Conservation (phyloP, 1,140 invertebrate species). For the Acromyrmex heyeri region DNA sequence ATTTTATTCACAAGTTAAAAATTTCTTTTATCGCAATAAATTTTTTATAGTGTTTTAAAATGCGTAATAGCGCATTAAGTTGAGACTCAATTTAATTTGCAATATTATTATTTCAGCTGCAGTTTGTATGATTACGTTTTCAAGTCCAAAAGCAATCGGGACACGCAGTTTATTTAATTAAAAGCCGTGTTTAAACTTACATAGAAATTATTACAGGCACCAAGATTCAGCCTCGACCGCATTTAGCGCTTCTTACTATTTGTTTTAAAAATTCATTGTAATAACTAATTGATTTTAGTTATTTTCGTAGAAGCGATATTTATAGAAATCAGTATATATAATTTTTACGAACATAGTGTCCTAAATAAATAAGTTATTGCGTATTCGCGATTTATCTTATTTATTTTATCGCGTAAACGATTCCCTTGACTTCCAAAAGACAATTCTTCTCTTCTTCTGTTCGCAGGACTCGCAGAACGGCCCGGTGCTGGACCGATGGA, state of each 20-base stretch:
- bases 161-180: too few species aligned
- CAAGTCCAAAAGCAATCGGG: too few species aligned
- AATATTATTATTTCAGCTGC: too few species aligned
- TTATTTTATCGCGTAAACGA: not conserved
- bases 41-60: too few species aligned
- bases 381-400: not conserved
- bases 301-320: not conserved
- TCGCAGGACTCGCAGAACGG: constrained; percentile 91
- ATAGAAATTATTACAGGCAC: too few species aligned
- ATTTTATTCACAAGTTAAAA: not conserved
- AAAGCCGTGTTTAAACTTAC: too few species aligned
- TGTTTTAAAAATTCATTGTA: not conserved
- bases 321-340: not conserved
- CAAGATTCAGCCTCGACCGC: too few species aligned
- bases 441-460: constrained; percentile 53
- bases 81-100: too few species aligned
- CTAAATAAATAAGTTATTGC: not conserved
- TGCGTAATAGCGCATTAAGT: too few species aligned
- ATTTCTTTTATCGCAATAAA: too few species aligned
- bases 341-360: not conserved
- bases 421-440: not conserved
- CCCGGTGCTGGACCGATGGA: constrained; percentile 93
- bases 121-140: too few species aligned
- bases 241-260: too few species aligned
- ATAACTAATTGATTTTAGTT: not conserved